Base-by-base conservation (phyloP, 2,888 invertebrate species). In the Andrena marginata region DNA sequence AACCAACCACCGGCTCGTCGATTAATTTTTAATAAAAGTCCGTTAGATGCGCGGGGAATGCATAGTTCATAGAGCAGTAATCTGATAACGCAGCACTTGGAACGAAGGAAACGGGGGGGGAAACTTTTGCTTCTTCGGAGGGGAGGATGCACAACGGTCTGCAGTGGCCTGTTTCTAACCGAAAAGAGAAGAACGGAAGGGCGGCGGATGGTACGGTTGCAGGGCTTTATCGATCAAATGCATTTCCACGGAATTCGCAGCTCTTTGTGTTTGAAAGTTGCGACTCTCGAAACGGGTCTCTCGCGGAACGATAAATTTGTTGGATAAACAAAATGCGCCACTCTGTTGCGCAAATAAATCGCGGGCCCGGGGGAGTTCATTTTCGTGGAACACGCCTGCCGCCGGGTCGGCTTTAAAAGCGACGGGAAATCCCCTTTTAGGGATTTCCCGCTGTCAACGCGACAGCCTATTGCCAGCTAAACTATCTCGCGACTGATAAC, bases 191-290 rank as follows among this genome's bases (percentile, higher is more conserved):
- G 42, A 42, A 29, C 26, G 65, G 29, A 56, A 69, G 59, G 67
- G 63, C 35, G 31, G 20, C 65, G 49, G 16, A 16, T 42, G 29
- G 23, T 29, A 35, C 8, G 23, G 62, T 5, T 5, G 56, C 20
- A 35, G 51, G 26, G 65, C 42, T 81, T 81, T 82, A 81, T 85
- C 85, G 85, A 85, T 78, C 77, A 85, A 85, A 85, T 76, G 73
- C 71, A 84, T 85, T 84, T 84, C 73, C 85, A 84, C 71, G 64
- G 68, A 75, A 74, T 74, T 80, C 72, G 10, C 42, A 23, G 67
- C 73, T 64, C 68, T 80, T 84, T 84, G 85, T 80, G 67, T 77
- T 84, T 80, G 59, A 67, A 84, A 69, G 62, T 78, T 74, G 73
- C 74, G 77, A 84, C 76, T 31, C 73, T 62, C 49, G 59, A 69